Percentiles rank a stretch among this genome's conserved stretches.
Evolutionary conservation across 2,888 invertebrate genomes (phyloP).

Genomic region (Marasmarcha lunaedactyla): DNA sequence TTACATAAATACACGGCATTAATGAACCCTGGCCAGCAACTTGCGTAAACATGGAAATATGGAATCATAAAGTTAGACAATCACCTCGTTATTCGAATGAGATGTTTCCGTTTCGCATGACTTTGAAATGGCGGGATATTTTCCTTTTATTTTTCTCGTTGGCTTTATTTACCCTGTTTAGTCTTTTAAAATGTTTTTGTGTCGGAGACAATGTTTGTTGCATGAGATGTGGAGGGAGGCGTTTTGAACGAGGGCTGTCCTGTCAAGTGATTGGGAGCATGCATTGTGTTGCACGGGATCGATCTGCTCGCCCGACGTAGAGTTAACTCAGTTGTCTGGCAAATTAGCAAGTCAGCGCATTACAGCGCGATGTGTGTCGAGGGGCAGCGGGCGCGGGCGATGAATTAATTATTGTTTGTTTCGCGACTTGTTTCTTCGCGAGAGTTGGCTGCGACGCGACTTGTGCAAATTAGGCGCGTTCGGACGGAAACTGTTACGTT

Average conservation of each 20-base stretch:
- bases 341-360: too few species aligned
- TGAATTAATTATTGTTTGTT: slow-evolving; percentile 1
- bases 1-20: slow-evolving; percentile 23
- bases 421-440: background rate
- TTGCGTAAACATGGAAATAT: slow-evolving; percentile 47
- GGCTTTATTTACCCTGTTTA: background rate
- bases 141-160: background rate
- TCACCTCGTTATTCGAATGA: slow-evolving; percentile 37
- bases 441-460: background rate
- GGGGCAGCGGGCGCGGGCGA: background rate
- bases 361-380: background rate
- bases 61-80: slow-evolving; percentile 42
- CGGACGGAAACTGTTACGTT: too few species aligned
- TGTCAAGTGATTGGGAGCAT: too few species aligned
- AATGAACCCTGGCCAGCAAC: slow-evolving; percentile 32
- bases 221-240: too few species aligned
- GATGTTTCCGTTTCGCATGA: slow-evolving; percentile 36
- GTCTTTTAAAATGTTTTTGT: too few species aligned
- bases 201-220: too few species aligned
- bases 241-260: too few species aligned
- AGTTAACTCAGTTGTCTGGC: too few species aligned
- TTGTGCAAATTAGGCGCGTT: background rate
- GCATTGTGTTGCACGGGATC: too few species aligned
- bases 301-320: too few species aligned
- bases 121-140: background rate